phyloP scores from a whole-genome alignment of 1,140 invertebrate genomes.

The Agrypnia vestita region DNA sequence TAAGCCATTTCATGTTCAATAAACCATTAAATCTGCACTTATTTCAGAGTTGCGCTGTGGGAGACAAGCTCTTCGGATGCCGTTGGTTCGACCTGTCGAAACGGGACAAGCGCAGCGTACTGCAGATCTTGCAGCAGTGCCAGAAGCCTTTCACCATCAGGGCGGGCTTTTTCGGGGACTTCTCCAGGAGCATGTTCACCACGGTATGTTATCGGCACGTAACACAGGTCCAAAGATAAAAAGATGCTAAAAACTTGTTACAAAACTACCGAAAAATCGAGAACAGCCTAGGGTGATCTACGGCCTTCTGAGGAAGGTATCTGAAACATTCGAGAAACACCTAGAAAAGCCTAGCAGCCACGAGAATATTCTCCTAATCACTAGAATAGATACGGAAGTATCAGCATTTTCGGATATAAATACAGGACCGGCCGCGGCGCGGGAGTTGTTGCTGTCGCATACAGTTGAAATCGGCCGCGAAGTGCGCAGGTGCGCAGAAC shows the following conservation, averaged over 20 bases:
- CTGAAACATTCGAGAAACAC: neutral
- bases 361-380: no score
- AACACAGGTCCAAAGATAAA: no score
- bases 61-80: slow-evolving; percentile 35
- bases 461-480: no score
- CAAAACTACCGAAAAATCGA: no score
- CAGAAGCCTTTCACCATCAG: slow-evolving; percentile 48
- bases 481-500: no score
- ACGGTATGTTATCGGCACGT: slow-evolving; percentile 23
- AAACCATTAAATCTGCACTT: neutral
- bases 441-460: no score
- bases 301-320: no score
- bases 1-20: no score
- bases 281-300: no score
- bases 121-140: slow-evolving; percentile 54
- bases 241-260: no score
- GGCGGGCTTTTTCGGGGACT: slow-evolving; percentile 54
- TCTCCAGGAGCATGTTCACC: slow-evolving; percentile 53
- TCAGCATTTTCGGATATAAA: neutral
- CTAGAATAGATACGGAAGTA: neutral
- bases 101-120: slow-evolving; percentile 48
- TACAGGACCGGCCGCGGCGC: no score
- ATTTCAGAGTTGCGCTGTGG: slow-evolving; percentile 48
- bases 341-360: no score
- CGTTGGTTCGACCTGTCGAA: slow-evolving; percentile 46